A percentile compares a stretch with the other conserved stretches of the same genome.
Conservation (phyloP, 2,797 vertebrate genomes). For the Allochrocebus solatus region DNA sequence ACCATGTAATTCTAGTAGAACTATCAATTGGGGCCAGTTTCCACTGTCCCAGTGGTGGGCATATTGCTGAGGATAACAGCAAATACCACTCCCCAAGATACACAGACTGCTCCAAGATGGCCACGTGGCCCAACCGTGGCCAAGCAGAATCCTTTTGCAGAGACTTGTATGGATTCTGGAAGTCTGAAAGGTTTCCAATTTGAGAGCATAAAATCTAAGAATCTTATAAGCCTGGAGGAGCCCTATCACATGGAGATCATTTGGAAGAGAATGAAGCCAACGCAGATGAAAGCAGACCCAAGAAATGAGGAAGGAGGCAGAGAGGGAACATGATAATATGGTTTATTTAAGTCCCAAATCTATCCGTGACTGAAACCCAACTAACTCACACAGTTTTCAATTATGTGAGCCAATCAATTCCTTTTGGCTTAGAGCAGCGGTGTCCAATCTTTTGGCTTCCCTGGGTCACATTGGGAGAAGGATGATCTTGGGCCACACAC, state of each 20-base stretch:
- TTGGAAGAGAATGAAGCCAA: not conserved
- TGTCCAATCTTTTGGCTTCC: not conserved
- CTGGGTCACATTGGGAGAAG: not conserved
- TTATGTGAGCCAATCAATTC: not conserved
- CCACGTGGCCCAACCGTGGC: not conserved
- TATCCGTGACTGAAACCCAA: not conserved
- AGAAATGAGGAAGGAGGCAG: not conserved
- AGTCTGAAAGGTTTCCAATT: not conserved
- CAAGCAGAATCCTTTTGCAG: not conserved
- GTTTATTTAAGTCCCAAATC: not conserved
- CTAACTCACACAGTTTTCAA: not conserved
- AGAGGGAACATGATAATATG: not conserved
- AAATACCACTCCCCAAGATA: not conserved
- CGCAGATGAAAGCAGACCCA: not conserved
- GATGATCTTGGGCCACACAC: not conserved
- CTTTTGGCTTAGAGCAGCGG: not conserved
- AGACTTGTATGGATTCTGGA: not conserved
- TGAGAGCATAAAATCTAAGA: not conserved
- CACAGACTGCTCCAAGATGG: not conserved
- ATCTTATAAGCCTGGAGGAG: not conserved
- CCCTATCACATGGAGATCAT: not conserved
- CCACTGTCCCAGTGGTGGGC: not conserved
- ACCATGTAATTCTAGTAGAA: not conserved
- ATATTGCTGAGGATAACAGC: not conserved
- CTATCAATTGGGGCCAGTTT: not conserved